Percentiles rank a stretch among this genome's conserved stretches.
Evolutionary conservation across 2,797 vertebrate genomes (phyloP).

Genomic region (Gallinago stenura): DNA sequence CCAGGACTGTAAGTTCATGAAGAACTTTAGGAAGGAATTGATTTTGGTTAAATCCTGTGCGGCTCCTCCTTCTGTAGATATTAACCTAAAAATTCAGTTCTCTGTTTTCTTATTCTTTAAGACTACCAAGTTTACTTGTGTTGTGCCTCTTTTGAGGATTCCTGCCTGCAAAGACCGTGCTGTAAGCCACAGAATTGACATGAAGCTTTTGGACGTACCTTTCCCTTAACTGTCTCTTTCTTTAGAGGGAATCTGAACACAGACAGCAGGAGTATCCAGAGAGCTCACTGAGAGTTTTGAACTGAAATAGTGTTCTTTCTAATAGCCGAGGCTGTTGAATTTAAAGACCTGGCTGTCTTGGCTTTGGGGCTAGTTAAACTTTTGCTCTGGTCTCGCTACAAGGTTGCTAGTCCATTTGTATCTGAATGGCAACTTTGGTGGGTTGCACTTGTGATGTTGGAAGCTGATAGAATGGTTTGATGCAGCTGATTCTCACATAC

Average conservation of each 20-base stretch:
- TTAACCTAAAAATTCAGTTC: neutral
- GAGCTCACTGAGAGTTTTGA: neutral
- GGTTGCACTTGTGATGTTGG: neutral
- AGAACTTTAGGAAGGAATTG: neutral
- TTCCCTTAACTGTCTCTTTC: neutral
- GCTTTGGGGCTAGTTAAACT: neutral
- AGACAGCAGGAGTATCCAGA: neutral
- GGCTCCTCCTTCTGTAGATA: neutral
- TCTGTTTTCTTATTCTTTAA: neutral
- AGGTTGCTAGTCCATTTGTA: neutral
- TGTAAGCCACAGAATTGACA: neutral
- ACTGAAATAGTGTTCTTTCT: neutral
- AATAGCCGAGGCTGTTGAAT: neutral
- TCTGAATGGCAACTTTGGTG: neutral
- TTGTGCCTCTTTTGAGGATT: neutral
- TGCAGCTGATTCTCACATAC: neutral
- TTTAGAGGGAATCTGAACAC: neutral
- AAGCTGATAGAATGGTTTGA: neutral
- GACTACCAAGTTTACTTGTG: neutral
- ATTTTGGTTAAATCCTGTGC: neutral
- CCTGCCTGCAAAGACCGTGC: neutral
- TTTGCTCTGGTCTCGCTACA: neutral
- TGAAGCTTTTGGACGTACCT: neutral
- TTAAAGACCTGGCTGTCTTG: neutral
- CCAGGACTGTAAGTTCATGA: neutral